Base-by-base conservation (phyloP, 2,113 vertebrate species). In the Cryptoleucopteryx plumbea region DNA sequence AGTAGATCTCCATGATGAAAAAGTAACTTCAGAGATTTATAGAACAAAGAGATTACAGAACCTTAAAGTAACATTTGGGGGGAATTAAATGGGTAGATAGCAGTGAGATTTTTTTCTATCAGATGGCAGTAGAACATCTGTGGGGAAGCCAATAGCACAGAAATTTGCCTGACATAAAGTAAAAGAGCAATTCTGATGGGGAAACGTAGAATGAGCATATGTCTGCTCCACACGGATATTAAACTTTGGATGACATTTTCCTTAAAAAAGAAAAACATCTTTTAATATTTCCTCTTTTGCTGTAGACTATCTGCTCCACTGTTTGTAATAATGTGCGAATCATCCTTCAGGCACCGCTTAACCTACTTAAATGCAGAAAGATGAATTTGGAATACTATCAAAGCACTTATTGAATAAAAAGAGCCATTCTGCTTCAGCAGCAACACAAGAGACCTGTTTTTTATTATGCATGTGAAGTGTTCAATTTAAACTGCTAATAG, bases 401-500 rank as follows among this genome's bases (percentile, higher is more conserved):
- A 96, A 96, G 94, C 80, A 78, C 42, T 74, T 40, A 78, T 1
- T 77, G 71, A 95, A 90, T 81, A 77, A 92, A 85, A 86, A 65
- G 38, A 81, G 34, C 45, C 55, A 67, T 88, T 96, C 62, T 74
- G 59, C 71, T 92, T 74, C 90, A 92, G 50, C 59, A 86, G 68
- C 79, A 94, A 67, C 45, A 50, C 9, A 34, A 80, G 26, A 93
- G 63, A 83, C 65, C 84, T 96, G 90, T 0, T 95, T 95, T 88
- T 78, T 73, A 93, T 95, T 94, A 93, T 50, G 68, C 26, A 78
- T 48, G 40, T 74, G 65, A 95, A 91, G 88, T 91, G 83, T 91
- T 92, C 81, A 96, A 96, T 95, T 95, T 93, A 95, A 96, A 91
- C 78, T 90, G 70, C 56, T 91, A 96, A 85, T 75, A 59, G 83